Evolutionary conservation across 2,113 vertebrate genomes (phyloP).

Genomic region (Colius striatus): DNA sequence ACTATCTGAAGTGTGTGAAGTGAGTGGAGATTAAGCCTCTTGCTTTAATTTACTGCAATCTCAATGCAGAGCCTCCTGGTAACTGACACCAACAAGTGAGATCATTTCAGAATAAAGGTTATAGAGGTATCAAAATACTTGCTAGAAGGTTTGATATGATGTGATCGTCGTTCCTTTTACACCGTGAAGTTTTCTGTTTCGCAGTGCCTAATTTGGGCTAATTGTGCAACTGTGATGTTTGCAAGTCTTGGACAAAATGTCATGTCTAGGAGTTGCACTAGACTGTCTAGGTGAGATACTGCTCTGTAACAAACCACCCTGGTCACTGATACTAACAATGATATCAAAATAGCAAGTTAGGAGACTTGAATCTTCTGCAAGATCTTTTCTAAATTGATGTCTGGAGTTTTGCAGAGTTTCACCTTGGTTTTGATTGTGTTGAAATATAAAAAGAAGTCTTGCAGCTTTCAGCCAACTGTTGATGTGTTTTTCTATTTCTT

Average conservation of each 20-base stretch:
- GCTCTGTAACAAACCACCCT: background rate
- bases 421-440: background rate
- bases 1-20: background rate
- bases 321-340: background rate
- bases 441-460: background rate
- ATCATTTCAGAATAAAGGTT: background rate
- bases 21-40: background rate
- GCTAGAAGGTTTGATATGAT: background rate
- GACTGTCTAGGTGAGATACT: rapidly evolving
- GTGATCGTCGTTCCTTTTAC: background rate
- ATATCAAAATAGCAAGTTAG: background rate
- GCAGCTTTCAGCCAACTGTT: background rate
- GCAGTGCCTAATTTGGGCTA: background rate
- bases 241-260: background rate
- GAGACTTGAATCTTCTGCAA: background rate
- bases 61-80: background rate
- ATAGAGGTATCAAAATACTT: background rate
- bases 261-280: background rate
- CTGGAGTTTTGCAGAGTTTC: background rate
- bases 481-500: background rate
- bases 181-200: background rate
- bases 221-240: background rate
- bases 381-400: background rate
- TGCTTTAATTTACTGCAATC: background rate
- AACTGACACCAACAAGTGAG: background rate